phyloP scores from a whole-genome alignment of 2,113 vertebrate genomes.

The Labeo rohita region DNA sequence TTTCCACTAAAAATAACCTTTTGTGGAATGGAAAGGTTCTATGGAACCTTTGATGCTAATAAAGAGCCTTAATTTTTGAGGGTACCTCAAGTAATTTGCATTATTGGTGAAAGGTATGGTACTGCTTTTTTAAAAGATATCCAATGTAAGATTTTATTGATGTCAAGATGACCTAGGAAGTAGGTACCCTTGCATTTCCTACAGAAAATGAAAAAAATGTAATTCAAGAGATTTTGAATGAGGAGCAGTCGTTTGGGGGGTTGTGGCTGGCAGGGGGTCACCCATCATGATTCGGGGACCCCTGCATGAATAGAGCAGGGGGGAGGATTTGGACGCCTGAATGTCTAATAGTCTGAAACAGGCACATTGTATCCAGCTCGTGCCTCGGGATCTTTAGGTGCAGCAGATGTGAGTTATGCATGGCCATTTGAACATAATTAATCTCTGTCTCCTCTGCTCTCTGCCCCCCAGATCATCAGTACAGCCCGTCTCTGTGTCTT shows the following conservation, averaged over 20 bases:
- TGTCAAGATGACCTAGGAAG: background rate
- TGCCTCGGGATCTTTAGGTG: slow-evolving; percentile 62
- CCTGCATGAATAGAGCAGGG: slow-evolving; percentile 39
- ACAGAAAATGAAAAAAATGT: background rate
- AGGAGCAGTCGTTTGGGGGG: slow-evolving; percentile 20
- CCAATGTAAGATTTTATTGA: background rate
- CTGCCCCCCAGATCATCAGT: slow-evolving; percentile 46
- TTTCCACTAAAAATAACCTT: too few species aligned
- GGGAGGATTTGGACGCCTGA: slow-evolving; percentile 36
- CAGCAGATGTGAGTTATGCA: slow-evolving; percentile 74
- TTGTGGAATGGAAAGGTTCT: too few species aligned
- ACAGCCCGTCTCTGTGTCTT: slow-evolving; percentile 22
- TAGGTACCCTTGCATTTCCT: background rate
- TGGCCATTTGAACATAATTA: slow-evolving; percentile 72
- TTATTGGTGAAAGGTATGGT: background rate
- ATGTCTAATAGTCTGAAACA: slow-evolving; percentile 60
- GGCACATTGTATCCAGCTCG: slow-evolving; percentile 68
- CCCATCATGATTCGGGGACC: background rate
- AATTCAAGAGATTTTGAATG: background rate
- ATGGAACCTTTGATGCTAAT: too few species aligned
- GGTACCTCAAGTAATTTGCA: too few species aligned
- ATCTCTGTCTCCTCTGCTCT: slow-evolving; percentile 67
- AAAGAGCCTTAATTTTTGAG: too few species aligned
- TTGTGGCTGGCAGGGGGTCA: slow-evolving; percentile 3
- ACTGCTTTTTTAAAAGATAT: background rate